These are phyloP conservation scores for Parnassius mnemosyne DNA, from an alignment of 2,888 invertebrate genomes.

Conservation along the genomic window DNA sequence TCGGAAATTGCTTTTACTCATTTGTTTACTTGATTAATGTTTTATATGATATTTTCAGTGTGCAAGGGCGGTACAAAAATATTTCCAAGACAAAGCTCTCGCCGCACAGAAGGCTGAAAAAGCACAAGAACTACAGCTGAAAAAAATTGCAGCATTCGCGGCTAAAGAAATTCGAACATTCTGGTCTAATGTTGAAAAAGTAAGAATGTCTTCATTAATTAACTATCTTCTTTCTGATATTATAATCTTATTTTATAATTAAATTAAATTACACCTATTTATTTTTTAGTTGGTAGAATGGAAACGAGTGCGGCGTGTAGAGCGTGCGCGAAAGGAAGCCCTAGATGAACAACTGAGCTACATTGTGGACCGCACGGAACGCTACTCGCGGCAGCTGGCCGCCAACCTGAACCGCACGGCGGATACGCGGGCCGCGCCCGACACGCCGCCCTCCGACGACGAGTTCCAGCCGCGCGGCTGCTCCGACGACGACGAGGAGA, in stretches of 20 bases:
- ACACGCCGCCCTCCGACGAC: constrained; percentile 72
- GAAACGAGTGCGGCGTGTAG: constrained; percentile 94
- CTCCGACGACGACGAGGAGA: constrained; percentile 94
- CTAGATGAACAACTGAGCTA: constrained; percentile 98
- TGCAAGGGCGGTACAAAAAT: constrained; percentile 93
- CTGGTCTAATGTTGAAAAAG: constrained; percentile 98
- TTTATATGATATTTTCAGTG: constrained; percentile 74
- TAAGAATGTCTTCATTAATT: constrained; percentile 41
- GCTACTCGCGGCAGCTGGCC: constrained; percentile 94
- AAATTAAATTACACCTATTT: not conserved
- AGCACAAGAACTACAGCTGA: constrained; percentile 92
- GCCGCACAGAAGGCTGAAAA: constrained; percentile 95
- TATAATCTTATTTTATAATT: no score
- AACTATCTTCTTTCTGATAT: no score
- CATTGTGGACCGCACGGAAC: constrained; percentile 99
- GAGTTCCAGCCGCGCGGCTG: constrained; percentile 90
- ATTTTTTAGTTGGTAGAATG: constrained; percentile 89
- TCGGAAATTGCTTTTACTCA: no score
- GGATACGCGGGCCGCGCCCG: constrained; percentile 35
- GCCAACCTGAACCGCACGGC: constrained; percentile 83
- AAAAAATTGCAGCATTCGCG: constrained; percentile 92
- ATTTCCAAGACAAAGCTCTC: constrained; percentile 94
- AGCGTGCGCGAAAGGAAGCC: constrained; percentile 96
- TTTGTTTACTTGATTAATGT: not conserved
- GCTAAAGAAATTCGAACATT: constrained; percentile 97